These are phyloP conservation scores for Haplochromis burtoni DNA, from an alignment of 2,113 vertebrate species.

Conservation along the genomic window DNA sequence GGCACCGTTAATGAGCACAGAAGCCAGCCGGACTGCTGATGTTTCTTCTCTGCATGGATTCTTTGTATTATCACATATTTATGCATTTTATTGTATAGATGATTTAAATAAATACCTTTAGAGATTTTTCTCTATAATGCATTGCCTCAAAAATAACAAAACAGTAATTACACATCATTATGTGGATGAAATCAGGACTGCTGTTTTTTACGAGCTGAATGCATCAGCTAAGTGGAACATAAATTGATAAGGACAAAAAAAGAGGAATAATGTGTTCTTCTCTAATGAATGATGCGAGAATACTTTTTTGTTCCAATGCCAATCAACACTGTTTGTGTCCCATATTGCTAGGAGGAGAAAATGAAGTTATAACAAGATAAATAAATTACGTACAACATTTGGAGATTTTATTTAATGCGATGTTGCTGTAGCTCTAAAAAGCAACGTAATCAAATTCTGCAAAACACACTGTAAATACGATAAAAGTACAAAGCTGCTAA, in stretches of 20 bases:
- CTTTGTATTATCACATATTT: neutral
- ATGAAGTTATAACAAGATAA: neutral
- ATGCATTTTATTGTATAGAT: neutral
- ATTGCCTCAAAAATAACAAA: neutral
- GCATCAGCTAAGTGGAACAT: neutral
- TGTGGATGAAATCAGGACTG: neutral
- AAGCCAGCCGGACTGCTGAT: neutral
- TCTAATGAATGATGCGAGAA: neutral
- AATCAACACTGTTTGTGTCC: neutral
- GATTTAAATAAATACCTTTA: neutral
- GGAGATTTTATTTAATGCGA: neutral
- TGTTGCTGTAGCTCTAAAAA: neutral
- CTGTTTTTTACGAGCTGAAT: neutral
- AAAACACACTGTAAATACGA: neutral
- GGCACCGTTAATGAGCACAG: slow-evolving; percentile 40
- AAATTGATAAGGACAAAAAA: neutral
- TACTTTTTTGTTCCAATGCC: neutral
- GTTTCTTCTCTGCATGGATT: neutral
- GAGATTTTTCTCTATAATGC: neutral
- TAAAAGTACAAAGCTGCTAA: slow-evolving; percentile 6
- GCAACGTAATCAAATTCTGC: neutral
- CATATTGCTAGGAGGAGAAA: neutral
- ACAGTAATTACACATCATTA: neutral
- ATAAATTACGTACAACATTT: neutral
- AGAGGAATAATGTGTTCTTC: neutral